Evolutionary conservation across 1,140 invertebrate genomes (phyloP).

Genomic region (Eueides isabella): DNA sequence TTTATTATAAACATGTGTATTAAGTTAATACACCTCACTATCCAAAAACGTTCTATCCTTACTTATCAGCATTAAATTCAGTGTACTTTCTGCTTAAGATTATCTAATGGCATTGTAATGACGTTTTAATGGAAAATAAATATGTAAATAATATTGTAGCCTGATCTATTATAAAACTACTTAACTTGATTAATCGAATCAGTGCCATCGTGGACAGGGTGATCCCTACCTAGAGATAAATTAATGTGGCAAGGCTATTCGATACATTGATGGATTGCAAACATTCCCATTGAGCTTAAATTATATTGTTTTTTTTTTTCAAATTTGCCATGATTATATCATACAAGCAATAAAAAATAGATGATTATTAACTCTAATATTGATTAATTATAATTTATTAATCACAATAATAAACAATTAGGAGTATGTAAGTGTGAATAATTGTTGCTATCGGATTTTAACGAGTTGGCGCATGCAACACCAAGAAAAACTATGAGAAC

Average conservation of each 20-base stretch:
- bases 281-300: constrained; percentile 16
- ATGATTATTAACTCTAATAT: too few species aligned
- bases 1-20: neutral
- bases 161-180: constrained; percentile 31
- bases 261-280: constrained; percentile 24
- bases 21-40: neutral
- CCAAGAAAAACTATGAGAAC: constrained; percentile 39
- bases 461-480: constrained; percentile 30
- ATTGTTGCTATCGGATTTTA: constrained; percentile 12
- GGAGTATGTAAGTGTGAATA: neutral
- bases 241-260: constrained; percentile 32
- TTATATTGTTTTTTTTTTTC: neutral
- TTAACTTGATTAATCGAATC: constrained; percentile 35
- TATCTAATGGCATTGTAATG: constrained; percentile 23
- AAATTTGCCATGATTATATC: neutral
- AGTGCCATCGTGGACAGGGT: constrained; percentile 25
- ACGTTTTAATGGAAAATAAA: constrained; percentile 37
- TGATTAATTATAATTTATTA: too few species aligned
- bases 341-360: too few species aligned
- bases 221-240: constrained; percentile 29
- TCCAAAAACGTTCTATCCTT: neutral
- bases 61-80: constrained; percentile 2
- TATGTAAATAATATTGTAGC: constrained; percentile 34
- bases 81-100: constrained; percentile 22
- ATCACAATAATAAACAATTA: too few species aligned